Conservation (phyloP, 2,113 vertebrate genomes). For the Cynoglossus semilaevis region DNA sequence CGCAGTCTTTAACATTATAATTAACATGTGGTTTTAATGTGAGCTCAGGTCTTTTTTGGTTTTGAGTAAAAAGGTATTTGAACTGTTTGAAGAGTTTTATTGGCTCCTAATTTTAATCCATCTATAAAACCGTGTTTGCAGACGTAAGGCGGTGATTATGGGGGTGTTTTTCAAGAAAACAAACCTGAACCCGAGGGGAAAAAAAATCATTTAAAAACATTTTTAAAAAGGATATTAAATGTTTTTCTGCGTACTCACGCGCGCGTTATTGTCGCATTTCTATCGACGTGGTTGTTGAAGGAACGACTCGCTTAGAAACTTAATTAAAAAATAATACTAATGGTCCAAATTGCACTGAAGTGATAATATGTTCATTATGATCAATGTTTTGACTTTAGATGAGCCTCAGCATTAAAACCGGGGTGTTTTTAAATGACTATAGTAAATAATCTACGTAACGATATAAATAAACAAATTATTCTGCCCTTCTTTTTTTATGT, state of each 20-base stretch:
- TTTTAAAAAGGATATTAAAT: neutral
- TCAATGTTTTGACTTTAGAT: too few relatives aligned
- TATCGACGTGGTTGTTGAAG: too few relatives aligned
- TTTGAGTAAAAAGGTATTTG: conserved; percentile 9
- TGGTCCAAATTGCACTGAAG: too few relatives aligned
- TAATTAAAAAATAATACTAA: too few relatives aligned
- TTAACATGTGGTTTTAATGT: conserved; percentile 29
- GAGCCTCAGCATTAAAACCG: too few relatives aligned
- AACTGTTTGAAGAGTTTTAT: neutral
- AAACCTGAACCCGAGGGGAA: conserved; percentile 12
- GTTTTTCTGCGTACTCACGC: neutral
- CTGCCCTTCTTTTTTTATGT: too few relatives aligned
- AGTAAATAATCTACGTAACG: too few relatives aligned
- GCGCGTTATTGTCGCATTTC: neutral
- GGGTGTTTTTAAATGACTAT: too few relatives aligned
- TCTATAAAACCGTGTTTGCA: neutral
- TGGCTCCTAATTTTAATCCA: neutral
- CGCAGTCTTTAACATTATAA: neutral
- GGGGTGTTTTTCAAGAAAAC: neutral
- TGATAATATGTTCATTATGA: too few relatives aligned
- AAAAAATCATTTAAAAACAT: neutral
- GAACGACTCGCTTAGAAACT: too few relatives aligned
- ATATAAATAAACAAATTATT: too few relatives aligned
- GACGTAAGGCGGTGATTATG: neutral
- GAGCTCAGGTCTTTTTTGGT: neutral